phyloP scores from a whole-genome alignment of 2,888 invertebrate genomes.

The Orthonychiurus folsomi region DNA sequence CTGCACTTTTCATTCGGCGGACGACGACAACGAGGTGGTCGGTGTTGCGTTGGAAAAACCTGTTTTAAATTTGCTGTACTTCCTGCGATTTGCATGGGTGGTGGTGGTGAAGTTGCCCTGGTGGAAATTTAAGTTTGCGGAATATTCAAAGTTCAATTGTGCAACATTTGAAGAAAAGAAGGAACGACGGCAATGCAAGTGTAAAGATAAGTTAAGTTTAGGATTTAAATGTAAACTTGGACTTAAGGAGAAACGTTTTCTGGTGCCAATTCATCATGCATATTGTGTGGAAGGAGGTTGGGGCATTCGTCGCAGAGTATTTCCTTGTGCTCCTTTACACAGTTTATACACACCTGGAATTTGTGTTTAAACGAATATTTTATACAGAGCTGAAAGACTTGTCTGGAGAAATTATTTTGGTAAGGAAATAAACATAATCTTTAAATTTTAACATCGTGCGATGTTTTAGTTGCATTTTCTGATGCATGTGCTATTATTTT shows the following conservation, averaged over 20 bases:
- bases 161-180: neutral
- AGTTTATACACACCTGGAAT: neutral
- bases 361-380: conserved; percentile 6
- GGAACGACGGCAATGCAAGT: neutral
- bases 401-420: conserved; percentile 12
- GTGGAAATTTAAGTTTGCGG: too few species aligned
- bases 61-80: too few species aligned
- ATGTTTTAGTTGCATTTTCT: neutral
- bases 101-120: too few species aligned
- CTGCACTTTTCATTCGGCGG: too few species aligned
- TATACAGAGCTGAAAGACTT: neutral
- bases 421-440: neutral
- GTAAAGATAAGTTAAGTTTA: neutral
- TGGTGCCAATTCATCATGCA: too few species aligned
- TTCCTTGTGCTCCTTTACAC: neutral
- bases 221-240: neutral
- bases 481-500: neutral
- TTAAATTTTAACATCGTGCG: neutral
- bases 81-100: too few species aligned
- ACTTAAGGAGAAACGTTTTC: too few species aligned
- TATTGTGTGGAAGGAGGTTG: neutral
- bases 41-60: too few species aligned
- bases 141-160: neutral
- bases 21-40: too few species aligned
- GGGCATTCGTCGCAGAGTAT: neutral